A percentile compares a stretch with the other conserved stretches of the same genome.
These are phyloP conservation scores for Thalassaphorura encarpata DNA, from an alignment of 1,140 invertebrate genomes.

Conservation along the genomic window DNA sequence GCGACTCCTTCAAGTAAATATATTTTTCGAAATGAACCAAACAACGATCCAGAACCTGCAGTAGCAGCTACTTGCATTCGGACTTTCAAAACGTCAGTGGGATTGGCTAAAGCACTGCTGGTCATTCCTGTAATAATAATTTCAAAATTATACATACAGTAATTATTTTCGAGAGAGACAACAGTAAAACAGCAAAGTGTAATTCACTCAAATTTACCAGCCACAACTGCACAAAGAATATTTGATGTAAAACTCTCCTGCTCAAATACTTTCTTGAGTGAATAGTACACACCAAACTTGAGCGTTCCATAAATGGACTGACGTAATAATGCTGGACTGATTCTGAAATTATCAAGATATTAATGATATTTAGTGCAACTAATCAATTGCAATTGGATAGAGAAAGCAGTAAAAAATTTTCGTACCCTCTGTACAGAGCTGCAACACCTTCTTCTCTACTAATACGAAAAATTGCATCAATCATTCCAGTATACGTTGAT, in stretches of 20 bases:
- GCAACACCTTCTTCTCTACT: slow-evolving; percentile 66
- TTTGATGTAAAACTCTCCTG: slow-evolving; percentile 67
- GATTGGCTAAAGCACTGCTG: slow-evolving; percentile 91
- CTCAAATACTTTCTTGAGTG: slow-evolving; percentile 60
- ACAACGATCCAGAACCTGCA: slow-evolving; percentile 3
- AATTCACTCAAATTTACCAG: slow-evolving; percentile 43
- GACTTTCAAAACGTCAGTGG: slow-evolving; percentile 97
- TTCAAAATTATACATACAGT: slow-evolving; percentile 38
- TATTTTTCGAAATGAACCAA: slow-evolving; percentile 24
- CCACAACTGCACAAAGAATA: slow-evolving; percentile 70
- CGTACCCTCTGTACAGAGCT: slow-evolving; percentile 74
- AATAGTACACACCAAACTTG: slow-evolving; percentile 93
- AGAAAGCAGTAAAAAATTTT: slow-evolving; percentile 3
- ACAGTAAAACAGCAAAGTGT: neutral
- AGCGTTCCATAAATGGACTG: slow-evolving; percentile 94
- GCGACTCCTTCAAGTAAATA: slow-evolving; percentile 54
- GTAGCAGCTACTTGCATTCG: slow-evolving; percentile 62
- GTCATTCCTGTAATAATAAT: slow-evolving; percentile 49
- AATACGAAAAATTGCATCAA: slow-evolving; percentile 73
- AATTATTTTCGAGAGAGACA: slow-evolving; percentile 7
- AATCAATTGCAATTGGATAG: neutral
- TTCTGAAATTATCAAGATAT: slow-evolving; percentile 48
- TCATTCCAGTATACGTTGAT: slow-evolving; percentile 56
- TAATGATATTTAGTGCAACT: neutral
- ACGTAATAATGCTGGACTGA: slow-evolving; percentile 78